A percentile compares a stretch with the other conserved stretches of the same genome.
Conservation (phyloP, 2,113 vertebrate genomes). For the Mormoops blainvillei region DNA sequence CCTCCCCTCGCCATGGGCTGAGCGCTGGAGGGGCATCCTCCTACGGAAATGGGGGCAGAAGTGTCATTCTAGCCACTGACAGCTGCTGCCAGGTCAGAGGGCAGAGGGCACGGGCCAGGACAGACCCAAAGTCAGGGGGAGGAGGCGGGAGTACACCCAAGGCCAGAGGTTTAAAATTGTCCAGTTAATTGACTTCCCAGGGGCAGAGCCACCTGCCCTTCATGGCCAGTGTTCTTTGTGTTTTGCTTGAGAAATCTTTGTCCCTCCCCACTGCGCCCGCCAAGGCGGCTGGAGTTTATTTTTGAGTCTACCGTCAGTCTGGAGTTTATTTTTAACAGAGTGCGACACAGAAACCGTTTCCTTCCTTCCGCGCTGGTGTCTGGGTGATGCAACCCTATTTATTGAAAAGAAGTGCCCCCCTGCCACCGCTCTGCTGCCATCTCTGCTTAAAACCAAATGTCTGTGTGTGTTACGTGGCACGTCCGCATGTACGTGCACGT, state of each 20-base stretch:
- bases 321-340: no score
- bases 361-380: not conserved
- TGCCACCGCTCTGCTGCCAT: fast-evolving
- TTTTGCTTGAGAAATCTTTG: not conserved
- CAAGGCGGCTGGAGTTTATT: fast-evolving
- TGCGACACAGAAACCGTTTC: fast-evolving
- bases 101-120: no score
- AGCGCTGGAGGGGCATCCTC: not conserved
- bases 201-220: fast-evolving
- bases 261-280: no score
- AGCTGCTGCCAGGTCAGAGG: not conserved
- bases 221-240: fast-evolving
- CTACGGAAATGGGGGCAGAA: no score
- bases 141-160: not conserved
- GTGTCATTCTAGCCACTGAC: fast-evolving
- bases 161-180: not conserved
- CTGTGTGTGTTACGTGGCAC: no score
- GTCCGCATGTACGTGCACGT: no score
- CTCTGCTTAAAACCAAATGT: not conserved
- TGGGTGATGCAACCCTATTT: fast-evolving
- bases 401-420: not conserved
- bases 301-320: fast-evolving
- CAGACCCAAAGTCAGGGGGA: not conserved
- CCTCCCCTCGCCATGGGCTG: fast-evolving
- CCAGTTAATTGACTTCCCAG: not conserved